Evolutionary conservation across 2,113 vertebrate species (phyloP), one percentile per base, ranked within the genome.

Genomic region (Desmodus rotundus): DNA sequence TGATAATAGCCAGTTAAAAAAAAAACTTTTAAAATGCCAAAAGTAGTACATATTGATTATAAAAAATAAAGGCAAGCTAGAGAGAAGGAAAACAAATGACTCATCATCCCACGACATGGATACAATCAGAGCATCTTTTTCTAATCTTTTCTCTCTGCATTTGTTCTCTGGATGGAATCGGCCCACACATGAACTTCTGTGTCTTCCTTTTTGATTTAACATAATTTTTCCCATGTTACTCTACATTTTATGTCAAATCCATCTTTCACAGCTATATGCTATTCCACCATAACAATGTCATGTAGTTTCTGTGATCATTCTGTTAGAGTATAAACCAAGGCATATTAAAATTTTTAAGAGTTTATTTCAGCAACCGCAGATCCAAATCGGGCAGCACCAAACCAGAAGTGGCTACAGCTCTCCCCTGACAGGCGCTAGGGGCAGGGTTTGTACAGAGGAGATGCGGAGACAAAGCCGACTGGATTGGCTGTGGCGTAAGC

Each of bases 11-110:
- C 78, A 86, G 31, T 97, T 95, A 41, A 50, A 58, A 22, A 50
- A n/a, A 31, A 84, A 43, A 31, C 58, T 73, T 38, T 26, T 41
- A 81, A 87, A 87, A 80, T 77, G 26, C 82, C 70, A 89, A 87
- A 93, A 87, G 70, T 81, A 72, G 83, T 47, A 76, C 22, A 58
- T 20, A 5, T 70, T 92, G 38, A 70, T 94, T 84, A 68, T 63
- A 74, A 82, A 88, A 77, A 91, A 85, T 85, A 90, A 92, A 85
- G 33, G 38, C 52, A 95, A 97, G 82, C 92, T 86, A 73, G 50
- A 61, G 90, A 83, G 63, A 74, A 77, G 61, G 38, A 52, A 95
- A 94, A 87, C 84, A 95, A 73, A 61, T 65, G 73, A 73, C 38
- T 78, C 58, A 77, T 13, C 6, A 11, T 33, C 67, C n/a, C 16